Evolutionary conservation across 2,113 vertebrate genomes (phyloP).

Genomic region (Centropus unirufus): DNA sequence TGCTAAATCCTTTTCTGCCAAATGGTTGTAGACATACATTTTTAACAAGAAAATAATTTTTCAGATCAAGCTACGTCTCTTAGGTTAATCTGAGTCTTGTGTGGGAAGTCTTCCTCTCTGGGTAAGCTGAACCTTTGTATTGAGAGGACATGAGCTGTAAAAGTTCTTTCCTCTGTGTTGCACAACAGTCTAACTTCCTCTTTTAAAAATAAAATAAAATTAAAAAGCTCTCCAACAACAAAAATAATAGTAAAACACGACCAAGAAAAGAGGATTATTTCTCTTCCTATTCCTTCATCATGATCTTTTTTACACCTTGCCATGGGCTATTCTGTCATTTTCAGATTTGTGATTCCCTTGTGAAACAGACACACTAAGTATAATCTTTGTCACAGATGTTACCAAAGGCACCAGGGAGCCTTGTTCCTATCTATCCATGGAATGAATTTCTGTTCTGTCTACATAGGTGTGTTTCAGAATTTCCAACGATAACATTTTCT

Average conservation of each 20-base stretch:
- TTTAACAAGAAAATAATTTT: not conserved
- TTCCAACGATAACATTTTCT: not conserved
- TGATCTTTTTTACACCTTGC: conserved; percentile 7
- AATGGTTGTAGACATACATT: not conserved
- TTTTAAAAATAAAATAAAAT: not conserved
- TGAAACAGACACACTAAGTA: not conserved
- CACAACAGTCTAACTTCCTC: not conserved
- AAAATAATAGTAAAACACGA: not conserved
- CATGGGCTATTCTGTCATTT: not conserved
- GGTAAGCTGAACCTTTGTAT: not conserved
- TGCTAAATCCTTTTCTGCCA: not conserved
- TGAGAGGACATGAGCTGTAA: not conserved
- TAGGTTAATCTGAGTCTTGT: not conserved
- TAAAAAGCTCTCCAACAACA: not conserved
- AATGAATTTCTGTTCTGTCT: not conserved
- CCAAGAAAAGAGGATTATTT: not conserved
- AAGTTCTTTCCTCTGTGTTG: not conserved
- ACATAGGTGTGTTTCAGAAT: not conserved
- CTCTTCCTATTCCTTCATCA: not conserved
- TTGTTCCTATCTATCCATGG: not conserved
- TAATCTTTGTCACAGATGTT: not conserved
- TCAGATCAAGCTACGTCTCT: not conserved
- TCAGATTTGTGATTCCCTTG: not conserved
- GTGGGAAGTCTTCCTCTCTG: not conserved
- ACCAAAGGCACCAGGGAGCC: not conserved